These are phyloP conservation scores for Phoenoteleia sp. DNA, from an alignment of 2,888 invertebrate genomes.

Conservation along the genomic window DNA sequence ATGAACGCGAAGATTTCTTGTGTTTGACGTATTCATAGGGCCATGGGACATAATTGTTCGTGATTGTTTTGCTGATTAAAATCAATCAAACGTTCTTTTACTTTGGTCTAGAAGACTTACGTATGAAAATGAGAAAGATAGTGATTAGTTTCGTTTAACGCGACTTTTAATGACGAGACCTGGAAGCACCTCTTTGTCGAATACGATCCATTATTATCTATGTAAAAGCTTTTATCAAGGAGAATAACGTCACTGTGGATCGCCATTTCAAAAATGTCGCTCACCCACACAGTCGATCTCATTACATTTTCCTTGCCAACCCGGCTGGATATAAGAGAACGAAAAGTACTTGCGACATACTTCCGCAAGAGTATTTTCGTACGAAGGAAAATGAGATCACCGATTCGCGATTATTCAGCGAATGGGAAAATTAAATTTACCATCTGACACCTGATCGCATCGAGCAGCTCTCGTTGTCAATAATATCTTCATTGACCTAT, in stretches of 20 bases:
- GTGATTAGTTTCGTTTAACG: slow-evolving; percentile 32
- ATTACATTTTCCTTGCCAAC: slow-evolving; percentile 58
- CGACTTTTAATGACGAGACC: slow-evolving; percentile 29
- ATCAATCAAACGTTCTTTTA: neutral
- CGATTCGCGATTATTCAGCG: slow-evolving; percentile 67
- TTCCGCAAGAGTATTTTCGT: slow-evolving; percentile 41
- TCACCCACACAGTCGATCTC: slow-evolving; percentile 51
- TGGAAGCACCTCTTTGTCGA: slow-evolving; percentile 6
- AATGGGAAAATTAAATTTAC: slow-evolving; percentile 68
- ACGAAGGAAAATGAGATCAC: slow-evolving; percentile 57
- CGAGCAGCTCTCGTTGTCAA: slow-evolving; percentile 38
- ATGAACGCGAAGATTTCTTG: slow-evolving; percentile 6
- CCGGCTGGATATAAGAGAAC: slow-evolving; percentile 40
- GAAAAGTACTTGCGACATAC: slow-evolving; percentile 52
- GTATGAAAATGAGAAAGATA: neutral
- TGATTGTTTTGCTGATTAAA: slow-evolving; percentile 5
- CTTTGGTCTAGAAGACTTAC: too few species aligned
- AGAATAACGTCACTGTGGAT: slow-evolving; percentile 44
- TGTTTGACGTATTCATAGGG: slow-evolving; percentile 12
- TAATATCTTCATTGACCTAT: slow-evolving; percentile 54
- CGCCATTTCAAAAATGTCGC: slow-evolving; percentile 34
- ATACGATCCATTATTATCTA: slow-evolving; percentile 53
- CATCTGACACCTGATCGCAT: slow-evolving; percentile 50
- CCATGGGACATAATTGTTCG: slow-evolving; percentile 9
- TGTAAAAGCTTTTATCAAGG: slow-evolving; percentile 42